Conservation (phyloP, 1,140 invertebrate species). For the Gyrodactylus bullatarudis region DNA sequence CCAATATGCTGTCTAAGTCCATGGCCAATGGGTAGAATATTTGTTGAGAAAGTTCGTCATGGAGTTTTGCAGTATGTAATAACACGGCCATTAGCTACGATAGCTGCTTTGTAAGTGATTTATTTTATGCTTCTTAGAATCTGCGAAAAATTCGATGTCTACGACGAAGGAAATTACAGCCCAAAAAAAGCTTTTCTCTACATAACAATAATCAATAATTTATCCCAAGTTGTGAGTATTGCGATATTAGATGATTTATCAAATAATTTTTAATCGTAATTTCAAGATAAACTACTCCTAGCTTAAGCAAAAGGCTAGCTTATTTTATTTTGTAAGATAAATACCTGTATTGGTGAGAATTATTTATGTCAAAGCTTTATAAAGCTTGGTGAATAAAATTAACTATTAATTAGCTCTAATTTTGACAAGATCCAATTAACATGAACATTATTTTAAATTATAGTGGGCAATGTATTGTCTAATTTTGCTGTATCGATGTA, state of each 20-base stretch:
- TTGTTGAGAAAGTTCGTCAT: conserved; percentile 70
- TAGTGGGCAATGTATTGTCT: conserved; percentile 59
- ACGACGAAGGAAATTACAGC: conserved; percentile 53
- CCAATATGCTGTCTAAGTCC: conserved; percentile 28
- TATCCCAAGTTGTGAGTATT: conserved; percentile 46
- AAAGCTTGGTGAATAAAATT: too few relatives aligned
- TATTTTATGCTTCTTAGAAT: conserved; percentile 19
- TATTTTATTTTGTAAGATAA: conserved; percentile 9
- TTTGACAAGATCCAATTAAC: too few relatives aligned
- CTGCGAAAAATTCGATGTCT: conserved; percentile 44
- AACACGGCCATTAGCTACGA: conserved; percentile 47
- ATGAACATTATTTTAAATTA: conserved; percentile 7
- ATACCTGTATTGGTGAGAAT: neutral
- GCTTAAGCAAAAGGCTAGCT: too few relatives aligned
- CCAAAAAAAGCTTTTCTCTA: conserved; percentile 38
- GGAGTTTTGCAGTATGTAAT: conserved; percentile 72
- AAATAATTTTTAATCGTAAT: too few relatives aligned
- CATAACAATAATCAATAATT: conserved; percentile 54
- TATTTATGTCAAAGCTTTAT: too few relatives aligned
- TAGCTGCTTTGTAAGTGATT: conserved; percentile 40
- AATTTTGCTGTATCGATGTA: conserved; percentile 61
- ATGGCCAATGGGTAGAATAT: conserved; percentile 52
- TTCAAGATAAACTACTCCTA: too few relatives aligned
- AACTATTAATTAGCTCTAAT: too few relatives aligned
- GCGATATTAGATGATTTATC: conserved; percentile 7